These are phyloP conservation scores for Sinocyclocheilus maitianheensis DNA, from an alignment of 2,113 vertebrate genomes.

Conservation along the genomic window DNA sequence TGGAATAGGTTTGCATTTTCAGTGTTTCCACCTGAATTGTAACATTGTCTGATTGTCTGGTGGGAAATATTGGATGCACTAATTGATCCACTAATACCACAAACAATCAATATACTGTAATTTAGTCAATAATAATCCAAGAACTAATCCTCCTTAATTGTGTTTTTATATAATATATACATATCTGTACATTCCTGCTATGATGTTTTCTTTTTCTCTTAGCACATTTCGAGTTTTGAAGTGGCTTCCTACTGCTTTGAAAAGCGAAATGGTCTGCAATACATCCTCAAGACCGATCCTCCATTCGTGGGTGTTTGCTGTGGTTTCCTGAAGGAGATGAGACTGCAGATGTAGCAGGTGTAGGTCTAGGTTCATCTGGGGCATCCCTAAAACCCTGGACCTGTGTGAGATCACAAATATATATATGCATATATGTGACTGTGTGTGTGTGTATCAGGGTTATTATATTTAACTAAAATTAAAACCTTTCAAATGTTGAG, in stretches of 20 bases:
- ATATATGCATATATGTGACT: not conserved
- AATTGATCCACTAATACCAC: not conserved
- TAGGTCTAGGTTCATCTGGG: constrained; percentile 24
- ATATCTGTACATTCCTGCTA: not conserved
- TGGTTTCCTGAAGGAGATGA: constrained; percentile 42
- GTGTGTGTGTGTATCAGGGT: not conserved
- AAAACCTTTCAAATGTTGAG: too few species aligned
- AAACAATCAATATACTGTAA: not conserved
- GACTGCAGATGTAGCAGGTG: not conserved
- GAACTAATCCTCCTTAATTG: not conserved
- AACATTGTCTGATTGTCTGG: not conserved
- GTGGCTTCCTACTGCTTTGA: not conserved
- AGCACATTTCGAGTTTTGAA: not conserved
- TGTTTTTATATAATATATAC: constrained; percentile 2
- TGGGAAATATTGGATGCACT: not conserved
- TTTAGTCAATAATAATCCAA: constrained; percentile 1
- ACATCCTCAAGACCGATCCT: constrained; percentile 39
- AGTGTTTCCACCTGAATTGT: not conserved
- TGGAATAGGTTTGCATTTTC: not conserved
- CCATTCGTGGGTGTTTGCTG: constrained; percentile 62
- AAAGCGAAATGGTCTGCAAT: not conserved
- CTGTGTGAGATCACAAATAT: constrained; percentile 33
- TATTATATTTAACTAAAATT: too few species aligned
- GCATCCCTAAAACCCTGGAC: constrained; percentile 71
- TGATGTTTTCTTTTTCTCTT: not conserved